These are phyloP conservation scores for Cyphomyrus plagiostoma DNA, from an alignment of 2,113 vertebrate species.

Conservation along the genomic window DNA sequence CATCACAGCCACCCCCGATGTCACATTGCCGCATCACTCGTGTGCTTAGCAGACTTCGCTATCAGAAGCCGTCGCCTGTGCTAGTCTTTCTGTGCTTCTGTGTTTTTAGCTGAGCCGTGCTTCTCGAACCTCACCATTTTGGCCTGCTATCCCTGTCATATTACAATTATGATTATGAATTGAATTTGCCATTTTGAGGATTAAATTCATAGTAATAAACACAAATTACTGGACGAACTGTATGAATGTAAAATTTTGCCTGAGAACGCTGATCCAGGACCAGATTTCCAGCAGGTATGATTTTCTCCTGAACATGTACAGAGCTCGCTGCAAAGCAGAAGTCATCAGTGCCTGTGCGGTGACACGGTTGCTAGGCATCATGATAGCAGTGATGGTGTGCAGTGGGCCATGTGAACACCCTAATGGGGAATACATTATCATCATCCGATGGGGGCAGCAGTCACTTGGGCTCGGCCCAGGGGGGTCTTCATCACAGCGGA, in stretches of 20 bases:
- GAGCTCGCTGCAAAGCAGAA: not conserved
- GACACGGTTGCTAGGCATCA: slow-evolving; percentile 23
- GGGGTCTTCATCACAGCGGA: not conserved
- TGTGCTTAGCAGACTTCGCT: not conserved
- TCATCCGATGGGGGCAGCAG: not conserved
- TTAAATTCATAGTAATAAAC: not conserved
- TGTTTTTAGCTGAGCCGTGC: not conserved
- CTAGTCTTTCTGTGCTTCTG: not conserved
- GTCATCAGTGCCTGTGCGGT: slow-evolving; percentile 1
- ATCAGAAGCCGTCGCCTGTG: not conserved
- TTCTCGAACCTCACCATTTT: not conserved
- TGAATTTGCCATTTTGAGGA: not conserved
- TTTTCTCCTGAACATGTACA: not conserved
- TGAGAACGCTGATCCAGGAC: not conserved
- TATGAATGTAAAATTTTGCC: not conserved
- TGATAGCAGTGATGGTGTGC: slow-evolving; percentile 16
- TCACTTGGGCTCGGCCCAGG: not conserved
- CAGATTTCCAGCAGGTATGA: not conserved
- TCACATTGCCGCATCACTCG: not conserved
- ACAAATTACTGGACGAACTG: not conserved
- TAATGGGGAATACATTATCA: slow-evolving; percentile 14
- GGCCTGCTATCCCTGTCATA: not conserved
- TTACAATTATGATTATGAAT: not conserved
- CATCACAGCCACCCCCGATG: slow-evolving; percentile 6
- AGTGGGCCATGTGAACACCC: not conserved